phyloP scores from a whole-genome alignment of 92 coral and sea anemone species.

The Zoanthus solanderi region DNA sequence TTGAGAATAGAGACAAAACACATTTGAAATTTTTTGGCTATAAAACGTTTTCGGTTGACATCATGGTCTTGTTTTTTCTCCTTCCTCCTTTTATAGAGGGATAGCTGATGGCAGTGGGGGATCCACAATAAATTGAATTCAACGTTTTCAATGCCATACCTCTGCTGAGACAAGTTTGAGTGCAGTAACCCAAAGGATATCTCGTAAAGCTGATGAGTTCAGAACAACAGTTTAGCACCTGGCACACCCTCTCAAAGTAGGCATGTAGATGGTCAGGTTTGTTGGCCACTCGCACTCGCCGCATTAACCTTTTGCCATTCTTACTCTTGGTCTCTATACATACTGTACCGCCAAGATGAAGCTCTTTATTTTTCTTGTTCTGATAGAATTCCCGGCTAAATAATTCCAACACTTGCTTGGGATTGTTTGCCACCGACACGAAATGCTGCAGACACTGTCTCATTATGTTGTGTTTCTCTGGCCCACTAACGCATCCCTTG shows the following conservation, averaged over 20 bases:
- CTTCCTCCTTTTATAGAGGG: too few relatives aligned
- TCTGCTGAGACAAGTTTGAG: constrained; percentile 75
- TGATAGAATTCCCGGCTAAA: constrained; percentile 98
- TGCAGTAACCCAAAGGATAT: constrained; percentile 86
- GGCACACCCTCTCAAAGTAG: constrained; percentile 92
- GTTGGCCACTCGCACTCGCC: constrained; percentile 93
- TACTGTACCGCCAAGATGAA: constrained; percentile 97
- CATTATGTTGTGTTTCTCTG: constrained; percentile 98
- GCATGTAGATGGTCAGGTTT: constrained; percentile 92
- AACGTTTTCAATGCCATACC: constrained; percentile 52
- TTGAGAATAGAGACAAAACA: too few relatives aligned
- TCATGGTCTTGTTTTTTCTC: too few relatives aligned
- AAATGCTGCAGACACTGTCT: constrained; percentile 95
- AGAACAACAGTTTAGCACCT: constrained; percentile 92
- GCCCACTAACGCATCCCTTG: constrained; percentile 94
- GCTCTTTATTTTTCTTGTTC: constrained; percentile 96
- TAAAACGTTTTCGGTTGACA: too few relatives aligned
- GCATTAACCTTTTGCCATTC: constrained; percentile 96
- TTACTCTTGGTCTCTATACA: constrained; percentile 98
- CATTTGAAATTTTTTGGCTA: too few relatives aligned
- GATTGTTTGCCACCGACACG: constrained; percentile 89
- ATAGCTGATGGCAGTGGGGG: too few relatives aligned
- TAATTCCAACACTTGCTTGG: constrained; percentile 95
- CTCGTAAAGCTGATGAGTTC: constrained; percentile 86
- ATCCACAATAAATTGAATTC: too few relatives aligned